A percentile compares a stretch with the other conserved stretches of the same genome.
Evolutionary conservation across 2,888 invertebrate species (phyloP).

Genomic region (Amphipoea oculea): DNA sequence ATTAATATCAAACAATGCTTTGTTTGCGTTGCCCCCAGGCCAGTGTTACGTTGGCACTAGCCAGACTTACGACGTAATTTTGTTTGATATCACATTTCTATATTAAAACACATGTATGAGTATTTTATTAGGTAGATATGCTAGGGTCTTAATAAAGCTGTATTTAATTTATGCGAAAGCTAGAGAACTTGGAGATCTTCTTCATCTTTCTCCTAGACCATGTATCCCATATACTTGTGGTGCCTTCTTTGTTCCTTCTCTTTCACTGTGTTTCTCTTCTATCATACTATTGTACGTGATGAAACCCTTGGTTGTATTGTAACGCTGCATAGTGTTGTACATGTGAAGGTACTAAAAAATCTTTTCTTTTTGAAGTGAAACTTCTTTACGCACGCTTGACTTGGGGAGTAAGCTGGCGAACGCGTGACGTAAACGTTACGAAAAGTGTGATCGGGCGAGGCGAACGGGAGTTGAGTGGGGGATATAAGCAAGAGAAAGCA

Average conservation of each 20-base stretch:
- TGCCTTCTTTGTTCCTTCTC: neutral
- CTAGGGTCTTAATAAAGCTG: neutral
- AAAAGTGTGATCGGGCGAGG: too few relatives aligned
- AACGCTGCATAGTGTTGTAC: too few relatives aligned
- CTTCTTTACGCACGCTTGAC: too few relatives aligned
- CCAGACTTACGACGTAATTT: constrained; percentile 21
- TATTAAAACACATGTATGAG: neutral
- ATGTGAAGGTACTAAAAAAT: too few relatives aligned
- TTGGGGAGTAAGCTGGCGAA: too few relatives aligned
- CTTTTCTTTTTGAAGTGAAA: too few relatives aligned
- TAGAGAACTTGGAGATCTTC: neutral
- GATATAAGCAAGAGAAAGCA: too few relatives aligned
- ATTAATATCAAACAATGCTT: constrained; percentile 42
- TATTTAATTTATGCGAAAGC: neutral
- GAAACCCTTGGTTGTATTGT: too few relatives aligned
- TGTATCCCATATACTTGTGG: neutral
- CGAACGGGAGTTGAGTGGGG: too few relatives aligned
- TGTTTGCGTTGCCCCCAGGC: constrained; percentile 29
- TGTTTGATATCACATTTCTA: constrained; percentile 32
- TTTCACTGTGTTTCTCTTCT: neutral
- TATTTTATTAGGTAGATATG: neutral
- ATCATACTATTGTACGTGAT: neutral
- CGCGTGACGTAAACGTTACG: too few relatives aligned
- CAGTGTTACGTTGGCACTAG: constrained; percentile 23
- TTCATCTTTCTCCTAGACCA: neutral